These are phyloP conservation scores for Catostomus latipinnis DNA, from an alignment of 2,797 vertebrate species.

Conservation along the genomic window DNA sequence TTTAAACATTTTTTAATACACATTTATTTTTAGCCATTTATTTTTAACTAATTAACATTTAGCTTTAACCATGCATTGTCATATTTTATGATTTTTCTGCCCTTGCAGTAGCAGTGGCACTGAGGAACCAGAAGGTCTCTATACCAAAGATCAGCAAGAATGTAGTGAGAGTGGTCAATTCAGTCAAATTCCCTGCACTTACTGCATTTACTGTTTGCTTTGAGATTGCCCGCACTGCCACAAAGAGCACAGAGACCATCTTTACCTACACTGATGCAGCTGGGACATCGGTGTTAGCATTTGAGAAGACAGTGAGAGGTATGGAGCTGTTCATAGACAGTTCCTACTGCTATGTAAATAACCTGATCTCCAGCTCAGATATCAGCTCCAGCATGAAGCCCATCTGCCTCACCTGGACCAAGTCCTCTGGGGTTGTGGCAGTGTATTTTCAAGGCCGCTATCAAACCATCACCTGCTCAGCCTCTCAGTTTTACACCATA, in stretches of 20 bases:
- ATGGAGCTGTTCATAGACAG: slow-evolving; percentile 76
- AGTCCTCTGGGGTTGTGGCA: slow-evolving; percentile 68
- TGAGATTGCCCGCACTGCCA: slow-evolving; percentile 78
- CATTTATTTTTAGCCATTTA: too few relatives aligned
- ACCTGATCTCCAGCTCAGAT: slow-evolving; percentile 68
- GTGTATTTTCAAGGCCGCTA: slow-evolving; percentile 74
- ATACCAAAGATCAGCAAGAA: slow-evolving; percentile 72
- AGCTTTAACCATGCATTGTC: neutral
- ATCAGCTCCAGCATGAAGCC: slow-evolving; percentile 80
- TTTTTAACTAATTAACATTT: too few relatives aligned
- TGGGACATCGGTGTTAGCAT: slow-evolving; percentile 68
- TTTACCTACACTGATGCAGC: slow-evolving; percentile 80
- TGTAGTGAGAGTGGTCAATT: slow-evolving; percentile 72
- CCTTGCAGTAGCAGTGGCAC: slow-evolving; percentile 81
- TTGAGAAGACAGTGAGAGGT: slow-evolving; percentile 69
- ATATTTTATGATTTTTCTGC: slow-evolving; percentile 11
- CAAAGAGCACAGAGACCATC: slow-evolving; percentile 75
- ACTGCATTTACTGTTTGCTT: slow-evolving; percentile 89
- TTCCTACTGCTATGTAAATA: slow-evolving; percentile 75
- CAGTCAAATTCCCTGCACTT: slow-evolving; percentile 80
- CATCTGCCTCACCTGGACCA: slow-evolving; percentile 84
- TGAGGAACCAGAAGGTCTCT: slow-evolving; percentile 92
- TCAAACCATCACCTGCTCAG: slow-evolving; percentile 68
- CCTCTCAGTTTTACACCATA: slow-evolving; percentile 67
- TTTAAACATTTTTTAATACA: neutral